Base-by-base conservation (phyloP, 2,888 invertebrate genomes). In the Theretra japonica region DNA sequence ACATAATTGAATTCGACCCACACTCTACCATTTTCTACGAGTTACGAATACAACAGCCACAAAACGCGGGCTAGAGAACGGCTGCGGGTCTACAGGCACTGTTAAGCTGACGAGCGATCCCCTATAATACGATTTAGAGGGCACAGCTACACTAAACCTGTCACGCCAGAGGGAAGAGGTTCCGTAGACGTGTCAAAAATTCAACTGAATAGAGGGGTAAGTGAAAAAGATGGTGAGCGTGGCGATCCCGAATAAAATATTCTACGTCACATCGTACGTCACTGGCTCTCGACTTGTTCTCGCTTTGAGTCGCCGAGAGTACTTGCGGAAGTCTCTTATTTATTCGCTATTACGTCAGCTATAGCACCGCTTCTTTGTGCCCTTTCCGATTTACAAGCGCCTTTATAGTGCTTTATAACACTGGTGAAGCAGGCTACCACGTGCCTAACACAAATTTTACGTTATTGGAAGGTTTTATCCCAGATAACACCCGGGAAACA, bases 211-310 rank as follows among this genome's bases (percentile, higher is more conserved):
- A 86, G 88, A 84, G 85, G 92, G 91, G 90, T 94, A 94, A 94
- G 94, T 93, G 94, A 92, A 94, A 94, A 92, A 88, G 90, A 94
- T 93, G 91, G 90, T 87, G 86, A 81, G 84, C 85, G 88, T 85
- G 88, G 88, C 85, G 85, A 86, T 79, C 84, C 86, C 87, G 87
- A 90, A 91, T 94, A 93, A 94, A 94, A 93, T 92, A 94, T 94
- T 93, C 91, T 89, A 87, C 89, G 90, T 92, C 92, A 93, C 92
- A 93, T 90, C 93, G 93, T 94, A 94, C 90, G 92, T 94, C 94
- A 94, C 90, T 82, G 89, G 90, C 90, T 90, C 90, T 87, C 88
- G 86, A 88, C 90, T 91, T 90, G 90, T 89, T 90, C 92, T 88
- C 88, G 82, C 86, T 79, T 88, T 88, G 91, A 94, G 93, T 92